phyloP scores from a whole-genome alignment of 2,113 vertebrate genomes.

The Atlantisia rogersi region DNA sequence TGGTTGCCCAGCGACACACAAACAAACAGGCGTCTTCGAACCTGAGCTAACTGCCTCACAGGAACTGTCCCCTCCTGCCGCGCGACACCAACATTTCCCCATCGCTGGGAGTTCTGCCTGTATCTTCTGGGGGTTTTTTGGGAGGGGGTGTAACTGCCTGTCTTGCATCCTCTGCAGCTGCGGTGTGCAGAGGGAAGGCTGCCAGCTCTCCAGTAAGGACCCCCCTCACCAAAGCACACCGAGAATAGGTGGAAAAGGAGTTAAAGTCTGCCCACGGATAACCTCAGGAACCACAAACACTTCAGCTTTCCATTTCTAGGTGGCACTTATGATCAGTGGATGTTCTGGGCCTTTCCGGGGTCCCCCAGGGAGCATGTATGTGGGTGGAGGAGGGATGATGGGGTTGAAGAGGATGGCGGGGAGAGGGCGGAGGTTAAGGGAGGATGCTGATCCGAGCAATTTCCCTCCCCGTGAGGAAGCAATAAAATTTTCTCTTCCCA shows the following conservation, averaged over 20 bases:
- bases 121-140: neutral
- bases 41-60: neutral
- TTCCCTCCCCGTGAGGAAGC: neutral
- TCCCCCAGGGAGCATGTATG: neutral
- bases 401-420: neutral
- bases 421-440: neutral
- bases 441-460: neutral
- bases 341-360: neutral
- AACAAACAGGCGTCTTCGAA: conserved; percentile 41
- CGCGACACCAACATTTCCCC: rapidly evolving
- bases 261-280: neutral
- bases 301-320: neutral
- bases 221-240: neutral
- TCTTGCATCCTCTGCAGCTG: rapidly evolving
- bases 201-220: neutral
- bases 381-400: neutral
- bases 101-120: neutral
- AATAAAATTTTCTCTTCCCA: neutral
- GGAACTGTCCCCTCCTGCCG: neutral
- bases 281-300: neutral
- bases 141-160: no score
- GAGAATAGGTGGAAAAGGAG: neutral
- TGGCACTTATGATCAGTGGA: neutral
- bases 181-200: neutral
- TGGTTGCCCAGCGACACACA: conserved; percentile 29